Conservation (phyloP, 2,797 vertebrate species). For the Anguilla anguilla region DNA sequence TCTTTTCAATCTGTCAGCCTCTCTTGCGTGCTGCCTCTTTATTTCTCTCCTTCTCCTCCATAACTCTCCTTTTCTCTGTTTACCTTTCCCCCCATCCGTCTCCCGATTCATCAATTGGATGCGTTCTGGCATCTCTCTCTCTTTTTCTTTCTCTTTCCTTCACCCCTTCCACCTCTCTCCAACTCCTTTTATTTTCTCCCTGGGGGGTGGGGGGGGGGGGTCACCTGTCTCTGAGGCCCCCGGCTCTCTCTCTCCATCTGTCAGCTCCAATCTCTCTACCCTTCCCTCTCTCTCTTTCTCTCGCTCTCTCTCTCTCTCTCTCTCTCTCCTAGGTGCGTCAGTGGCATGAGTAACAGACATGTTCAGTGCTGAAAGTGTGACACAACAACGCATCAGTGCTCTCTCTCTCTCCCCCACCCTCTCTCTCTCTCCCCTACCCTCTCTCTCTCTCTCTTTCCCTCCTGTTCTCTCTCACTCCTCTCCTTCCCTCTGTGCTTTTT, state of each 20-base stretch:
- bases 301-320: constrained; percentile 22
- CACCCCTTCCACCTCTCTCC: not conserved
- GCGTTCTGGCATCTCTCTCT: constrained; percentile 28
- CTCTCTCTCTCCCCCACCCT: not conserved
- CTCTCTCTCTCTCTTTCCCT: not conserved
- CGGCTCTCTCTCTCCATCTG: constrained; percentile 43
- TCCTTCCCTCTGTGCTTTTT: not conserved
- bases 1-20: constrained; percentile 27
- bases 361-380: not conserved
- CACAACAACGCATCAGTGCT: constrained; percentile 4
- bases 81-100: constrained; percentile 3
- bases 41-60: constrained; percentile 12
- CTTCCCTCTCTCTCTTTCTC: constrained; percentile 29
- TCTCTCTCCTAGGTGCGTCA: constrained; percentile 23
- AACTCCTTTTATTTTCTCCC: not conserved
- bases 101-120: constrained; percentile 41
- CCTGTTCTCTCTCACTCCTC: not conserved
- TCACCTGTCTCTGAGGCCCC: constrained; percentile 29
- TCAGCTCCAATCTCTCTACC: constrained; percentile 39
- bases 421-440: not conserved
- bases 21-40: not conserved
- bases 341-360: constrained; percentile 27
- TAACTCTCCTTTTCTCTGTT: not conserved
- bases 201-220: constrained; percentile 14
- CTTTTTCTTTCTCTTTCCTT: constrained; percentile 31